Conservation (phyloP, 2,888 invertebrate species). For the Habrosyne pyritoides region DNA sequence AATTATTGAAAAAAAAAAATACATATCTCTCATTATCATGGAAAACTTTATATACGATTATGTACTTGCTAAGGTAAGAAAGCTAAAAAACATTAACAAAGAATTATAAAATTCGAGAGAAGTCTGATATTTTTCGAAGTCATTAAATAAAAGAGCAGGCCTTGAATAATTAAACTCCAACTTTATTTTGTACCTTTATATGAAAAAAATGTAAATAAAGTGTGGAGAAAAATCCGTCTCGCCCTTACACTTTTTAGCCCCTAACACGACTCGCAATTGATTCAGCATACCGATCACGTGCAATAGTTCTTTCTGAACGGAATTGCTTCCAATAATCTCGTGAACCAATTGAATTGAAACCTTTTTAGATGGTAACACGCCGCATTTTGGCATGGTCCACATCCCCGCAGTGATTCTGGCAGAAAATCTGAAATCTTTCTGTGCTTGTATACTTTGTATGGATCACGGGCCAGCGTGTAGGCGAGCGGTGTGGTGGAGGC, state of each 20-base stretch:
- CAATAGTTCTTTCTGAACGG: slow-evolving; percentile 79
- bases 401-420: slow-evolving; percentile 64
- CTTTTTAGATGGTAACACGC: slow-evolving; percentile 66
- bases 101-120: not conserved
- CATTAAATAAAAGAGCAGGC: not conserved
- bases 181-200: slow-evolving; percentile 1
- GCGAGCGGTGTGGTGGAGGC: slow-evolving; percentile 60
- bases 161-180: not conserved
- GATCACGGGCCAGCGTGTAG: slow-evolving; percentile 54
- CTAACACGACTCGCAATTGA: slow-evolving; percentile 35
- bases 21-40: too few species aligned
- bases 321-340: slow-evolving; percentile 76
- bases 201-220: slow-evolving; percentile 65
- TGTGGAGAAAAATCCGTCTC: slow-evolving; percentile 48
- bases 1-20: not conserved
- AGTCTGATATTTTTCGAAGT: not conserved
- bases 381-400: slow-evolving; percentile 59
- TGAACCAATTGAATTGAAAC: slow-evolving; percentile 71
- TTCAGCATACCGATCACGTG: slow-evolving; percentile 68
- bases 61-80: not conserved
- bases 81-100: not conserved
- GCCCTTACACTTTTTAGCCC: slow-evolving; percentile 52
- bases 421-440: slow-evolving; percentile 69
- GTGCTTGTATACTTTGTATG: slow-evolving; percentile 67
- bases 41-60: not conserved